Percentiles rank a stretch among this genome's conserved stretches.
phyloP scores from a whole-genome alignment of 1,140 invertebrate species.

The Thereuonema tuberculata region DNA sequence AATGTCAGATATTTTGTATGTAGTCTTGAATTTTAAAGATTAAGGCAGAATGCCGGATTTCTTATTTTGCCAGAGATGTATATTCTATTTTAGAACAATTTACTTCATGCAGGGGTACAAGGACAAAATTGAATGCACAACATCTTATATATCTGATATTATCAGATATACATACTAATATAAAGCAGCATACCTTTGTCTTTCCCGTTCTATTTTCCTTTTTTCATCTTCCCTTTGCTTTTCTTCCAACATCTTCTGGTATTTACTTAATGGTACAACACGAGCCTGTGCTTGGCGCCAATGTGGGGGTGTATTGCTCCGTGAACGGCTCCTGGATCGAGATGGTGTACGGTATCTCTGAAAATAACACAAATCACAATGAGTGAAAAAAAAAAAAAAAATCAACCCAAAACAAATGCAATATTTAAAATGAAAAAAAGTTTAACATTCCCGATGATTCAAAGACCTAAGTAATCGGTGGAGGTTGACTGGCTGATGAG shows the following conservation, averaged over 20 bases:
- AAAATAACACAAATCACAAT: constrained; percentile 12
- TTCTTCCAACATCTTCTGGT: constrained; percentile 41
- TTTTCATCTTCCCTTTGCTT: constrained; percentile 5
- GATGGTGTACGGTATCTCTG: constrained; percentile 74
- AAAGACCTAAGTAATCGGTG: no score
- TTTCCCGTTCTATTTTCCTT: background rate
- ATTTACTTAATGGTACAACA: constrained; percentile 64
- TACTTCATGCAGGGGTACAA: no score
- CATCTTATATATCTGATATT: background rate
- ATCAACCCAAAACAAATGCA: no score
- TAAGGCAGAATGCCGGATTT: background rate
- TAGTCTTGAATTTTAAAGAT: background rate
- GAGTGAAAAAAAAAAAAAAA: background rate
- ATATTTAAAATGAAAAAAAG: background rate
- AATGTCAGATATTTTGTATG: background rate
- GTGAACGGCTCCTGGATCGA: constrained; percentile 47
- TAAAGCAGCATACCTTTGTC: background rate
- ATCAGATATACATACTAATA: background rate
- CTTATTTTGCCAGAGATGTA: background rate
- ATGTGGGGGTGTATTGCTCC: constrained; percentile 74
- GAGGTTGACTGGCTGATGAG: no score
- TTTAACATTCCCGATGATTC: no score
- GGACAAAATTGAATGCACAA: no score
- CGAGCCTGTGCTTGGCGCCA: constrained; percentile 73
- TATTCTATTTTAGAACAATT: background rate